Conservation (phyloP, 2,797 vertebrate genomes). For the Gallinago nigripennis region DNA sequence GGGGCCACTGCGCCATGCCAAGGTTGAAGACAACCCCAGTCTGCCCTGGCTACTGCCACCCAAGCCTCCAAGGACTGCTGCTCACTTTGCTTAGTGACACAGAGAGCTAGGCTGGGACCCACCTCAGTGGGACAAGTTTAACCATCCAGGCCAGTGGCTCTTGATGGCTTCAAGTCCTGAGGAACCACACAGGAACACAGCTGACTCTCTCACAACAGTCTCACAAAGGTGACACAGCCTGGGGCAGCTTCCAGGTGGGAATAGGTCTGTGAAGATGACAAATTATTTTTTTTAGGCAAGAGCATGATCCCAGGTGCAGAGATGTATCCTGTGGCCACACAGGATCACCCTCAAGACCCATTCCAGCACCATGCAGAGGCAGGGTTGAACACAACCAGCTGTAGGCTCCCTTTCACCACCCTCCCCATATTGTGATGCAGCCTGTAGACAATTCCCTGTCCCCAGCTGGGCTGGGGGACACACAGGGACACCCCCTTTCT, state of each 20-base stretch:
- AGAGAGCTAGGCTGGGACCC: neutral
- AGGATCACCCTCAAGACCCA: neutral
- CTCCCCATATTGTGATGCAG: accelerated
- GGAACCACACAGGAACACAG: neutral
- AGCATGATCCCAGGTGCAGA: neutral
- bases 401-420: neutral
- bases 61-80: neutral
- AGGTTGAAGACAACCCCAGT: neutral
- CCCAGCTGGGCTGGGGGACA: no score
- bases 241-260: neutral
- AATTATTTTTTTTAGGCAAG: neutral
- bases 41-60: neutral
- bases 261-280: accelerated
- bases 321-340: accelerated
- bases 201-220: neutral
- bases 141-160: neutral
- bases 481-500: accelerated
- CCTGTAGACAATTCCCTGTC: neutral
- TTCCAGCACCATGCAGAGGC: accelerated
- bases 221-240: neutral
- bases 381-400: neutral
- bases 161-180: neutral
- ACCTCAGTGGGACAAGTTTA: neutral
- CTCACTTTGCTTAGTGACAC: accelerated
- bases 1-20: neutral